Conservation (phyloP, 2,113 vertebrate genomes). For the Perccottus glenii region DNA sequence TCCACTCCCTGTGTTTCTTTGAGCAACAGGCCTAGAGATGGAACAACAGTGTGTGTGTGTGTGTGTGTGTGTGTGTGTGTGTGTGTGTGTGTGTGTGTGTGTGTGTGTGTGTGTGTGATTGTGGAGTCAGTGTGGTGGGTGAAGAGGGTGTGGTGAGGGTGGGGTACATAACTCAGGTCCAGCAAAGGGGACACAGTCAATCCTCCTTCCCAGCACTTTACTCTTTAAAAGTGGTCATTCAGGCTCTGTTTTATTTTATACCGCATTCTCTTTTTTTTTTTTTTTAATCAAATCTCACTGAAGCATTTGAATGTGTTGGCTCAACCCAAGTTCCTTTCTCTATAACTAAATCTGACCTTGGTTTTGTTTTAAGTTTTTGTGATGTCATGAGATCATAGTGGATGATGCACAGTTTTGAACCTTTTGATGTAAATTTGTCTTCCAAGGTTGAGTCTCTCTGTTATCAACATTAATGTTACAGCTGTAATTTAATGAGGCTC, state of each 20-base stretch:
- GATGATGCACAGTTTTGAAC: not conserved
- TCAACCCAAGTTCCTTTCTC: not conserved
- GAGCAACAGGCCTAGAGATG: slow-evolving; percentile 39
- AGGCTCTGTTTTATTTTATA: not conserved
- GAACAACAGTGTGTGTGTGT: slow-evolving; percentile 25
- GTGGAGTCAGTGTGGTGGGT: slow-evolving; percentile 44
- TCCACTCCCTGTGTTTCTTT: slow-evolving; percentile 35
- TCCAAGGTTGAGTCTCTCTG: no score
- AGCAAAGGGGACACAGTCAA: not conserved
- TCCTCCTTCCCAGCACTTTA: slow-evolving; percentile 37
- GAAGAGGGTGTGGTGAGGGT: slow-evolving; percentile 56
- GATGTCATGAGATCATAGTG: slow-evolving; percentile 16
- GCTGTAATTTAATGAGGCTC: no score
- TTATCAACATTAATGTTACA: no score
- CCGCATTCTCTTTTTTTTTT: not conserved
- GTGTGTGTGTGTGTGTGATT: slow-evolving; percentile 39
- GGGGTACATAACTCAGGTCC: slow-evolving; percentile 42
- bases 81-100: not conserved
- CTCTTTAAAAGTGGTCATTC: slow-evolving; percentile 31
- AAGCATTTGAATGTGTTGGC: slow-evolving; percentile 36
- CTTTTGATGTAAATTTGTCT: no score
- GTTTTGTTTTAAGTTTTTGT: slow-evolving; percentile 27
- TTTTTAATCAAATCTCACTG: slow-evolving; percentile 31
- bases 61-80: slow-evolving; percentile 21
- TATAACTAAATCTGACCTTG: not conserved